A percentile compares a stretch with the other conserved stretches of the same genome.
Evolutionary conservation across 2,113 vertebrate genomes (phyloP).

Genomic region (Lophius piscatorius): DNA sequence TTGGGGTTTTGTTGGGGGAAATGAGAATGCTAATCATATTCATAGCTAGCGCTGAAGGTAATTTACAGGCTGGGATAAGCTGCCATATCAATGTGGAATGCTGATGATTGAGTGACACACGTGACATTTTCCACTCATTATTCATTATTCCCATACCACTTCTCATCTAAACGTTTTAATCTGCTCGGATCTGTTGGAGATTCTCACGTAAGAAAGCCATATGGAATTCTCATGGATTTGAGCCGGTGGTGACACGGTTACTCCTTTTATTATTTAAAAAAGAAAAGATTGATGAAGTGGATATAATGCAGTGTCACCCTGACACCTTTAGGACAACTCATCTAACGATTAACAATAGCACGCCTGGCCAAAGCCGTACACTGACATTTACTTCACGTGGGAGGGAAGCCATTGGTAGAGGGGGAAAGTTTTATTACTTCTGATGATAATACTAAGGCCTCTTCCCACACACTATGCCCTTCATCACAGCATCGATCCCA

Average conservation of each 20-base stretch:
- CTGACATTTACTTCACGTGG: slow-evolving; percentile 40
- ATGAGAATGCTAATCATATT: slow-evolving; percentile 78
- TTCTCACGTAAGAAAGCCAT: background rate
- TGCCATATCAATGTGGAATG: slow-evolving; percentile 55
- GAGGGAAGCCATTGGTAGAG: slow-evolving; percentile 49
- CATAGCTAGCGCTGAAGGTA: slow-evolving; percentile 70
- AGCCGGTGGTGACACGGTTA: slow-evolving; percentile 26
- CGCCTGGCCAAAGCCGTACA: slow-evolving; percentile 13
- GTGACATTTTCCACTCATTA: slow-evolving; percentile 76
- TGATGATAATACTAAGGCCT: slow-evolving; percentile 69
- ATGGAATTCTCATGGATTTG: slow-evolving; percentile 32
- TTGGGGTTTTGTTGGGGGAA: slow-evolving; percentile 60
- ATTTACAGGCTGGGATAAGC: slow-evolving; percentile 71
- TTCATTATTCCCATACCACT: slow-evolving; percentile 73
- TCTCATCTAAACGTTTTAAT: slow-evolving; percentile 69
- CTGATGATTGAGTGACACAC: slow-evolving; percentile 71
- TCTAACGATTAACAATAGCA: slow-evolving; percentile 36
- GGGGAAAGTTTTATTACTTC: slow-evolving; percentile 63
- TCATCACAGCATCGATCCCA: slow-evolving; percentile 63
- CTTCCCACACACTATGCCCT: slow-evolving; percentile 55
- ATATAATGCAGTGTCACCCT: slow-evolving; percentile 46
- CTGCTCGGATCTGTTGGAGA: slow-evolving; percentile 16
- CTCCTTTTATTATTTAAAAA: slow-evolving; percentile 24
- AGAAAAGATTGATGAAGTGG: slow-evolving; percentile 45
- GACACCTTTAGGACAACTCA: slow-evolving; percentile 57